These are phyloP conservation scores for Urocitellus parryii DNA, from an alignment of 2,113 vertebrate species.

Conservation along the genomic window DNA sequence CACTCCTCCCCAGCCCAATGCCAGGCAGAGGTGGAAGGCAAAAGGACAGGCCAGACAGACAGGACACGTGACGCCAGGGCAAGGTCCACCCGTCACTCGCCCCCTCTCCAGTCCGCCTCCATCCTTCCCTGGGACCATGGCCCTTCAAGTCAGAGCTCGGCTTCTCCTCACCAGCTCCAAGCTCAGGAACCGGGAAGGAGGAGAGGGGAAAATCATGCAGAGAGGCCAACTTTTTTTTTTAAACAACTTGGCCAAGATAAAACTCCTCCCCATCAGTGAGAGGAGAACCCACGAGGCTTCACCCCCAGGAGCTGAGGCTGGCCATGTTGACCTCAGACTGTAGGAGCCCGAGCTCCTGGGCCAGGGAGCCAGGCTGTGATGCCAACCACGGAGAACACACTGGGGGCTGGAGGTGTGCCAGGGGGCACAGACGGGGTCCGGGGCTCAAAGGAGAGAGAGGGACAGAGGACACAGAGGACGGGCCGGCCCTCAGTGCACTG, in stretches of 20 bases:
- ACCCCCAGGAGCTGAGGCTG: too few relatives aligned
- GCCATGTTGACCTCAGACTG: too few relatives aligned
- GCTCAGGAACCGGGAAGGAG: neutral
- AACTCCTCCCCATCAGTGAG: neutral
- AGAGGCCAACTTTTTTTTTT: neutral
- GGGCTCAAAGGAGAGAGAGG: neutral
- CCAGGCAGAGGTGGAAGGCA: neutral
- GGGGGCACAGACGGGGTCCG: neutral
- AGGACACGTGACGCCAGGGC: neutral
- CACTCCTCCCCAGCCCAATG: neutral
- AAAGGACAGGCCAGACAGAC: neutral
- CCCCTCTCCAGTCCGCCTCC: neutral
- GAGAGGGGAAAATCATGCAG: neutral
- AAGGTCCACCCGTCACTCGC: rapidly evolving
- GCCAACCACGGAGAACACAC: neutral
- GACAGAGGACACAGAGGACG: neutral
- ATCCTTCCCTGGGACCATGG: too few relatives aligned
- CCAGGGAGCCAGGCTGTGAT: neutral
- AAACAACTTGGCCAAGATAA: neutral
- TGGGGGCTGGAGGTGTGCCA: neutral
- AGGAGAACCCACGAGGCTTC: too few relatives aligned
- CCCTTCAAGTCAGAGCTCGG: neutral
- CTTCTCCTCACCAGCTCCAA: neutral
- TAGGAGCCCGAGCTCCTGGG: neutral
- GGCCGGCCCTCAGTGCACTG: neutral